phyloP scores from a whole-genome alignment of 1,140 invertebrate species.

The Paralvinella palmiformis region DNA sequence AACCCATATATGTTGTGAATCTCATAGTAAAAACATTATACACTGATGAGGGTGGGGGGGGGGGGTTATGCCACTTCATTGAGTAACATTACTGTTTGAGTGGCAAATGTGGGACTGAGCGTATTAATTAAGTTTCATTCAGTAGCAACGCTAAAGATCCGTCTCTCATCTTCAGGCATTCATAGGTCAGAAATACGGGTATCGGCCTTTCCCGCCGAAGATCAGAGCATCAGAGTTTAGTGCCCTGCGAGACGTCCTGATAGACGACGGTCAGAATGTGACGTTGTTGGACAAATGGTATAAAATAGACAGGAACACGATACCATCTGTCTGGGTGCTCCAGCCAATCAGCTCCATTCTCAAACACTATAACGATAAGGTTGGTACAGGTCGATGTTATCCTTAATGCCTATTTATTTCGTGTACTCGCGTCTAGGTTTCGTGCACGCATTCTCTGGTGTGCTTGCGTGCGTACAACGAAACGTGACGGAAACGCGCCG shows the following conservation, averaged over 20 bases:
- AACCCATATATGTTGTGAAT: too few relatives aligned
- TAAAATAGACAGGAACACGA: constrained; percentile 90
- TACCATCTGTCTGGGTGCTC: constrained; percentile 80
- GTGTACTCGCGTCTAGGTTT: too few relatives aligned
- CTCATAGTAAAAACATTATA: too few relatives aligned
- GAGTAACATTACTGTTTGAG: not conserved
- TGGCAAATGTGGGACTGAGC: not conserved
- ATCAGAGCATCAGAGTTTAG: constrained; percentile 76
- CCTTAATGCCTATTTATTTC: too few relatives aligned
- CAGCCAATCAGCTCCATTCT: constrained; percentile 96
- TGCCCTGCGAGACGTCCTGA: constrained; percentile 75
- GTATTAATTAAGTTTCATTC: too few relatives aligned
- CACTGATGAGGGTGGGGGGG: too few relatives aligned
- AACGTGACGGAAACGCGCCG: too few relatives aligned
- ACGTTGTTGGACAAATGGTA: constrained; percentile 89
- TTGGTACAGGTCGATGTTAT: constrained; percentile 44
- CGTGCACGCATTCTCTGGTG: too few relatives aligned
- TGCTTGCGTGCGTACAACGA: too few relatives aligned
- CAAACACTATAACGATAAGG: constrained; percentile 97
- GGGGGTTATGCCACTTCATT: not conserved
- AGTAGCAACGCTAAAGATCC: too few relatives aligned
- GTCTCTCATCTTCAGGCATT: constrained; percentile 15
- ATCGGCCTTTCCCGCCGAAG: constrained; percentile 90
- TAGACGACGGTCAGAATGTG: constrained; percentile 66
- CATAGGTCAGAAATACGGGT: constrained; percentile 68